phyloP scores from a whole-genome alignment of 2,888 invertebrate species.

The Tolmerus cingulatus region DNA sequence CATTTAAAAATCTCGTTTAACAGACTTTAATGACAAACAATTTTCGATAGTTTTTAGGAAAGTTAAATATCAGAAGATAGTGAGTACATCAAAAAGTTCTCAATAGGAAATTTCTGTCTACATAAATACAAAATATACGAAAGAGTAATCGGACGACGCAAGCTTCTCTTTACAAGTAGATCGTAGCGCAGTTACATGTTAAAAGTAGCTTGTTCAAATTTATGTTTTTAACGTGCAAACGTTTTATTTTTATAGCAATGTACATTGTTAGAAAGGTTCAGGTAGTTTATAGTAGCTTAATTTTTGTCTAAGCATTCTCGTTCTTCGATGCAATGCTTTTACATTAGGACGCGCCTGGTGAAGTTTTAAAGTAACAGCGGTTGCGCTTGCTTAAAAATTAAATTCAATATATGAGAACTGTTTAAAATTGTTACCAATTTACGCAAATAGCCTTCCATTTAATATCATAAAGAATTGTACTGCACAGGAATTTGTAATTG shows the following conservation, averaged over 20 bases:
- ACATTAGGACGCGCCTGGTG: neutral
- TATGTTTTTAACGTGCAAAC: neutral
- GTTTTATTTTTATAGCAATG: neutral
- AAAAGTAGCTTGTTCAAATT: neutral
- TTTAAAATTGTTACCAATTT: too few species aligned
- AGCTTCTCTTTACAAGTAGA: neutral
- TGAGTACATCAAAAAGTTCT: neutral
- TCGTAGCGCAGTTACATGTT: neutral
- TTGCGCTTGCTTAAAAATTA: neutral
- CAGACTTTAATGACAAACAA: neutral
- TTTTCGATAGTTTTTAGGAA: neutral
- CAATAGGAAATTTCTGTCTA: neutral
- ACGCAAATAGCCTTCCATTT: neutral
- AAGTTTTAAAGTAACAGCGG: neutral
- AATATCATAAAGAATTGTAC: neutral
- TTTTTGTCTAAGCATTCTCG: neutral
- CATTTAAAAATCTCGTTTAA: neutral
- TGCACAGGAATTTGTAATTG: neutral
- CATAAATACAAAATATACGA: neutral
- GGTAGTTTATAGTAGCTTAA: neutral
- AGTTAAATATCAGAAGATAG: neutral
- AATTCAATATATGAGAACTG: neutral
- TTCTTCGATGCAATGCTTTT: neutral
- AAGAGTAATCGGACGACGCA: neutral
- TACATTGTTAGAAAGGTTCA: neutral